Conservation (phyloP, 1,140 invertebrate genomes). For the Thereuonema tuberculata region DNA sequence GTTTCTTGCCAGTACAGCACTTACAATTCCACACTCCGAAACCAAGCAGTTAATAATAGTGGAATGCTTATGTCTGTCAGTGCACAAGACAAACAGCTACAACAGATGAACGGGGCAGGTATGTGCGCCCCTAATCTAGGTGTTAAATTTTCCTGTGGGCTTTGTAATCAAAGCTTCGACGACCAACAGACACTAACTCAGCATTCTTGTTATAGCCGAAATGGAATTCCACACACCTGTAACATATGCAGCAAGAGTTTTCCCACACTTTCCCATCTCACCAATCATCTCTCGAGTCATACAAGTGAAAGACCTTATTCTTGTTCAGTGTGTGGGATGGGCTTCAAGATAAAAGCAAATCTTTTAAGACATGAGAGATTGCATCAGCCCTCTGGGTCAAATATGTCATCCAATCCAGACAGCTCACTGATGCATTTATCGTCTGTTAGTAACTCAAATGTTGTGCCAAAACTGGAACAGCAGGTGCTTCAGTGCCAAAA, state of each 20-base stretch:
- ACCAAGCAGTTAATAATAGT: background rate
- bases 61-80: background rate
- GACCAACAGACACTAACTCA: too few relatives aligned
- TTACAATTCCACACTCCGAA: background rate
- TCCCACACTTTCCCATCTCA: background rate
- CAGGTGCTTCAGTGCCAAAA: background rate
- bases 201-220: background rate
- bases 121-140: too few relatives aligned
- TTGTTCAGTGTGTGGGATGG: background rate
- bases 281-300: background rate
- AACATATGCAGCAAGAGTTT: background rate
- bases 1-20: background rate
- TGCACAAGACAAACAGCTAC: background rate
- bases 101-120: too few relatives aligned
- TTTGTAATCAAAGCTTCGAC: too few relatives aligned
- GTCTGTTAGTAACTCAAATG: background rate
- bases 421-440: background rate
- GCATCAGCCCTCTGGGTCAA: background rate
- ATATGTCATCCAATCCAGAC: background rate
- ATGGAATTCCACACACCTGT: background rate
- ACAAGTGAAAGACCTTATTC: background rate
- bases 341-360: constrained; percentile 4
- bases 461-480: background rate
- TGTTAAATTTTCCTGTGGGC: too few relatives aligned
- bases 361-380: background rate